Conservation (phyloP, 2,888 invertebrate species). For the Lathronympha strigana region DNA sequence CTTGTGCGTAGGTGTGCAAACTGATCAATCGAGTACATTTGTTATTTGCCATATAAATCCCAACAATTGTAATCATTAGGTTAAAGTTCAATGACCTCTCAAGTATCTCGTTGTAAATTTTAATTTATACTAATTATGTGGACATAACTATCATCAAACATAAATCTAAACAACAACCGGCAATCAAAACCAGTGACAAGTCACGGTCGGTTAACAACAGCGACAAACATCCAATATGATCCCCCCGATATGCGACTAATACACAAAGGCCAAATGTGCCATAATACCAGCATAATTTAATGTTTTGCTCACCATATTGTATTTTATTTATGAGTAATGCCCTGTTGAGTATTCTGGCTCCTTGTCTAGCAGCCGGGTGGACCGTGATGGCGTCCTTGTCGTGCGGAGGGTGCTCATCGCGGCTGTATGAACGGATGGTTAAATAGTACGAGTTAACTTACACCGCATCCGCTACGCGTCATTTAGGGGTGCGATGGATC, state of each 20-base stretch:
- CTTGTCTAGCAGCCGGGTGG: slow-evolving; percentile 53
- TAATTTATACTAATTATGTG: neutral
- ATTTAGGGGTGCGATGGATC: slow-evolving; percentile 72
- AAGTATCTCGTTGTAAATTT: neutral
- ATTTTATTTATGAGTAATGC: slow-evolving; percentile 85
- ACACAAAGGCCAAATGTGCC: slow-evolving; percentile 84
- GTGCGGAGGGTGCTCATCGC: slow-evolving; percentile 71
- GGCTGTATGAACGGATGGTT: slow-evolving; percentile 80
- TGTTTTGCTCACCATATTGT: slow-evolving; percentile 86
- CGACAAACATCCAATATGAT: slow-evolving; percentile 68
- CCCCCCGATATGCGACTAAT: slow-evolving; percentile 77
- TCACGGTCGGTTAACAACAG: slow-evolving; percentile 66
- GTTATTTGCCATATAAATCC: neutral
- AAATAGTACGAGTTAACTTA: slow-evolving; percentile 83
- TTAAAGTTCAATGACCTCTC: neutral
- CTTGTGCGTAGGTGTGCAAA: neutral
- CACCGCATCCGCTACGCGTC: slow-evolving; percentile 80
- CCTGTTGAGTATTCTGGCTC: slow-evolving; percentile 64
- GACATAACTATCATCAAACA: slow-evolving; percentile 44
- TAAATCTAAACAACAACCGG: slow-evolving; percentile 60
- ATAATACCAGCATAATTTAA: slow-evolving; percentile 84
- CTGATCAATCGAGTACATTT: too few species aligned
- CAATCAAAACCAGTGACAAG: slow-evolving; percentile 43
- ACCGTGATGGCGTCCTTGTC: slow-evolving; percentile 61
- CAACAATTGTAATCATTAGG: neutral